Percentiles rank a stretch among this genome's conserved stretches.
These are phyloP conservation scores for Crypturellus tataupa DNA, from an alignment of 2,797 vertebrate genomes.

Conservation along the genomic window DNA sequence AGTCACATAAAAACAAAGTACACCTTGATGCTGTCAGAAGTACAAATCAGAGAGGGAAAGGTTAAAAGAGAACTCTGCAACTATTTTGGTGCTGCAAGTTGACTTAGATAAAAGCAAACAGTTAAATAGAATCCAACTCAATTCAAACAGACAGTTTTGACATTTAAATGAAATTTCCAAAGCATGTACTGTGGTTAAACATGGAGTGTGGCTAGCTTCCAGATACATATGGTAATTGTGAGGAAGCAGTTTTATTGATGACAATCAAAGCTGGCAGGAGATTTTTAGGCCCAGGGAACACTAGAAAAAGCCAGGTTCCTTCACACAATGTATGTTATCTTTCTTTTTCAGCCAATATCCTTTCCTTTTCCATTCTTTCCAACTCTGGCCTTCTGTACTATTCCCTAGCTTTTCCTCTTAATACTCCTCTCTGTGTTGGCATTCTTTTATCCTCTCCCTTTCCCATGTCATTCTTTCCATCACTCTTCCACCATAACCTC, in stretches of 20 bases:
- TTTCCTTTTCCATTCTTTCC: neutral
- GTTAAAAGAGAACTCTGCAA: constrained; percentile 44
- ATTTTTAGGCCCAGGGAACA: constrained; percentile 10
- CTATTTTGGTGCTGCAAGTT: constrained; percentile 45
- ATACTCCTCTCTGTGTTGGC: neutral
- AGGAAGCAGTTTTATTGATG: constrained; percentile 61
- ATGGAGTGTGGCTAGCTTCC: constrained; percentile 54
- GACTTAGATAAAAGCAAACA: constrained; percentile 54
- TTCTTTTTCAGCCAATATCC: neutral
- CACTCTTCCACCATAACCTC: neutral
- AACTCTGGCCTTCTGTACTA: neutral
- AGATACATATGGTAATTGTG: constrained; percentile 50
- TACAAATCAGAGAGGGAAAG: constrained; percentile 28
- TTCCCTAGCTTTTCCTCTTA: neutral
- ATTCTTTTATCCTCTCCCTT: neutral
- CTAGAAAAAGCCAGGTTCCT: neutral
- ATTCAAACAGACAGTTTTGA: constrained; percentile 50
- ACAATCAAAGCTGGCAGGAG: constrained; percentile 49
- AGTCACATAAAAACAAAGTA: neutral
- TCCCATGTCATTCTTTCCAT: neutral
- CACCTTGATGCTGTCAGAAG: neutral
- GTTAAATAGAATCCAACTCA: constrained; percentile 39
- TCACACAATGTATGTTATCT: neutral
- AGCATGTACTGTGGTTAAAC: constrained; percentile 49
- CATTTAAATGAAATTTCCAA: constrained; percentile 69